Evolutionary conservation across 2,888 invertebrate species (phyloP), one percentile per base, ranked within the genome.

Genomic region (Limnephilus rhombicus): DNA sequence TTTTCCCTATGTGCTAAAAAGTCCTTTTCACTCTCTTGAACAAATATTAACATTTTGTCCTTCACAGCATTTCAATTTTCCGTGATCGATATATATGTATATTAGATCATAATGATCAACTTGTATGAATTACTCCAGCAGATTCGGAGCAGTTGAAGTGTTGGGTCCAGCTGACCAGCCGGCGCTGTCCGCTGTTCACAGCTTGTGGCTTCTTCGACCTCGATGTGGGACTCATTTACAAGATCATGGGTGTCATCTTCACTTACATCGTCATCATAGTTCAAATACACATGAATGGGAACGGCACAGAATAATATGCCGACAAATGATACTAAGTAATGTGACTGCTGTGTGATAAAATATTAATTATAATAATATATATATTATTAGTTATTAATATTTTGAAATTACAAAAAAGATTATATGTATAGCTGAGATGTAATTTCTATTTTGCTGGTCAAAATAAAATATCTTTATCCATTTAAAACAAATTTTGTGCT

Each of bases 191-290:
- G 11, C 29, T 31, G 49, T 91, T 91, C 37, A 85, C 85, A 9
- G 90, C 90, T 18, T 85, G 90, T n/a, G 90, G 90, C 15, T 68
- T 91, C 12, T 91, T 91, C n/a, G 31, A 91, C 37, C 49, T 91
- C 2, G 53, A 91, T 24, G 29, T 91, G 18, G 68, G 34, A 13
- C 41, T 91, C 37, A 68, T 91, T 11, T 83, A 68, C 24, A 68
- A 68, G 9, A 37, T 91, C 37, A 24, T 37, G 53, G 85, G 90
- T 11, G 11, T 85, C 24, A 85, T 91, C 24, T 80, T 91, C 31
- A 68, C 85, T n/a, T 80, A 91, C 29, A 91, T 85, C 18, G 85
- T 91, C n/a, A 83, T 91, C 24, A n/a, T 91, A 18, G 34, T 80
- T 31, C 90, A 86, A 86, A n/a, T 83, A 83, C 68, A 68, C 68